Evolutionary conservation across 2,797 vertebrate genomes (phyloP), one percentile per base, ranked within the genome.

Genomic region (Pachyuromys duprasi): DNA sequence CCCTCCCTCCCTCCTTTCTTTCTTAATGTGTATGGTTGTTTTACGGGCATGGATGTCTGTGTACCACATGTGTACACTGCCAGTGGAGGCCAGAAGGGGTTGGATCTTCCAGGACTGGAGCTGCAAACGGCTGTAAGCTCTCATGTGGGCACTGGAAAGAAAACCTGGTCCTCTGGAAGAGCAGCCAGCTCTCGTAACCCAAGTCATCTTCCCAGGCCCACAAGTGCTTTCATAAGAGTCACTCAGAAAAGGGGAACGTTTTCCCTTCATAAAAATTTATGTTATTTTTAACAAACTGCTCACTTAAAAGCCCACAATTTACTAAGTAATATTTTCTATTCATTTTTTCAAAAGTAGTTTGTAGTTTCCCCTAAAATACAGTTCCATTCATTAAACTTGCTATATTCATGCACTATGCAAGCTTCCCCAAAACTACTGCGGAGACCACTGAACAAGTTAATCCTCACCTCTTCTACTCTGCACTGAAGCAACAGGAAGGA

Each of bases 381-480:
- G 84, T 97, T 97, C 94, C 91, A 70, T 60, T 92, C 97, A 62
- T 79, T 95, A 72, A 96, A 95, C 86, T 78, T 87, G 93, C 57
- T 83, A 0, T 80, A 65, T 74, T 96, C 93, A 96, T 1, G 65
- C 45, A 69, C 93, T 76, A 95, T 67, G 92, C 78, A 90, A 83
- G 49, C 28, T 18, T 18, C 91, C 91, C 53, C 92, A 97, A 49
- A 18, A 89, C 93, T 87, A 78, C 1, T 89, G 26, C 65, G 65
- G 89, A 93, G 20, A 80, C 6, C 62, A 90, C 9, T 62, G 94
- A 95, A 7, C 89, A 96, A 96, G 20, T 96, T 63, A 94, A 91
- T 94, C 88, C 99, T 99, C 99, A 99, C 99, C 99, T 99, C 99
- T 98, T 99, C 99, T 99, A 99, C 99, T 99, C 98, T 99, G 99